A percentile compares a stretch with the other conserved stretches of the same genome.
Conservation (phyloP, 1,140 invertebrate genomes). For the Cyphomyrmex costatus region DNA sequence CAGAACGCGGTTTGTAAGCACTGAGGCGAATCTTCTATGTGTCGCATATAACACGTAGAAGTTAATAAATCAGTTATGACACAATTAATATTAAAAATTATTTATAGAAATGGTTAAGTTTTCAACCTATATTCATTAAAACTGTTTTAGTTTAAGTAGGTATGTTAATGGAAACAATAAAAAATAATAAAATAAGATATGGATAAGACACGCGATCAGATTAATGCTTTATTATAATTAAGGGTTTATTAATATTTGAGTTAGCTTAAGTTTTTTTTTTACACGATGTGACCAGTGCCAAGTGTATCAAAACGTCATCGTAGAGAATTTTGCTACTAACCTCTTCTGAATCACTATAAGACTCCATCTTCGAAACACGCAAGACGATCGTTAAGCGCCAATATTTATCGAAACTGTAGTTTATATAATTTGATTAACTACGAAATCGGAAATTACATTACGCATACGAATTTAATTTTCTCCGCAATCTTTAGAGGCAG, state of each 20-base stretch:
- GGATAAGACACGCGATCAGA: background rate
- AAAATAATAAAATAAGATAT: background rate
- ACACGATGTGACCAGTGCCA: background rate
- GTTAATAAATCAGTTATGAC: too few species aligned
- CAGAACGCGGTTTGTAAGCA: too few species aligned
- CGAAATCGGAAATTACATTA: background rate
- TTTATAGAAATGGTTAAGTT: too few species aligned
- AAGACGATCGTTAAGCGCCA: background rate
- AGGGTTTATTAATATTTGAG: too few species aligned
- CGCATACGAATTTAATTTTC: constrained; percentile 35
- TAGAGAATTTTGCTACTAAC: constrained; percentile 54
- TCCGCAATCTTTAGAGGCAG: constrained; percentile 6
- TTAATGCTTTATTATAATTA: constrained; percentile 1
- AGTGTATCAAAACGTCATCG: background rate
- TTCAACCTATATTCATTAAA: too few species aligned
- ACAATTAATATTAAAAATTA: too few species aligned
- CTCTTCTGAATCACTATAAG: constrained; percentile 53
- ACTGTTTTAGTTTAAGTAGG: too few species aligned
- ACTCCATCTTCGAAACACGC: constrained; percentile 31
- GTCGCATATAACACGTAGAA: too few species aligned
- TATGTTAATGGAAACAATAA: background rate
- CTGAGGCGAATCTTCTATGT: too few species aligned
- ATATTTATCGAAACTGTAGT: constrained; percentile 3
- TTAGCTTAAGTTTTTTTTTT: background rate
- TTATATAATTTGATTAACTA: constrained; percentile 12